These are phyloP conservation scores for Lepus timidus DNA, from an alignment of 2,113 vertebrate genomes.

Conservation along the genomic window DNA sequence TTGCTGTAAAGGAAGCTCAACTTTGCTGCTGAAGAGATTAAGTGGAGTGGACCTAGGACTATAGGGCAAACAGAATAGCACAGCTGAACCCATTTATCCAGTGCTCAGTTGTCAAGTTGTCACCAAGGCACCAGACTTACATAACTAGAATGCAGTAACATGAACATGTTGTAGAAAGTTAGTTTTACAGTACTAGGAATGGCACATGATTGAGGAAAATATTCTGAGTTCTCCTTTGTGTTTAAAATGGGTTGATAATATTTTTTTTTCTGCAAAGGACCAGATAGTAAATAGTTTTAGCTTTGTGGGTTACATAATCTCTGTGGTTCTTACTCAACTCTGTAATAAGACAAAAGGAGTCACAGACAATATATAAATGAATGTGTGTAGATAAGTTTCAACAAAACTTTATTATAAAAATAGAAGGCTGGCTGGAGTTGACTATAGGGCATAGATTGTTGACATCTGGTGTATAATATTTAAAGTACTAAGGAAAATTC, in stretches of 20 bases:
- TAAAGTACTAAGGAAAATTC: neutral
- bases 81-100: neutral
- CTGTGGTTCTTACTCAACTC: neutral
- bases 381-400: neutral
- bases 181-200: neutral
- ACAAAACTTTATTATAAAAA: slow-evolving; percentile 50
- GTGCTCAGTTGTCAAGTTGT: neutral
- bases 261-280: slow-evolving; percentile 22
- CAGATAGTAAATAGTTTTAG: neutral
- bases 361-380: neutral
- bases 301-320: neutral
- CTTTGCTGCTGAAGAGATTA: neutral
- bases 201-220: neutral
- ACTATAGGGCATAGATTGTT: neutral
- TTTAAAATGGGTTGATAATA: neutral
- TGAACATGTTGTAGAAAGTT: neutral
- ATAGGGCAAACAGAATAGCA: neutral
- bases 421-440: neutral
- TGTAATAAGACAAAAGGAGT: neutral
- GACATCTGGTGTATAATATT: neutral
- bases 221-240: neutral
- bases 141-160: neutral
- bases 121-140: neutral
- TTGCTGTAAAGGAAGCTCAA: neutral
- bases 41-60: neutral